Conservation (phyloP, 2,113 vertebrate species). For the Emberiza fucata region DNA sequence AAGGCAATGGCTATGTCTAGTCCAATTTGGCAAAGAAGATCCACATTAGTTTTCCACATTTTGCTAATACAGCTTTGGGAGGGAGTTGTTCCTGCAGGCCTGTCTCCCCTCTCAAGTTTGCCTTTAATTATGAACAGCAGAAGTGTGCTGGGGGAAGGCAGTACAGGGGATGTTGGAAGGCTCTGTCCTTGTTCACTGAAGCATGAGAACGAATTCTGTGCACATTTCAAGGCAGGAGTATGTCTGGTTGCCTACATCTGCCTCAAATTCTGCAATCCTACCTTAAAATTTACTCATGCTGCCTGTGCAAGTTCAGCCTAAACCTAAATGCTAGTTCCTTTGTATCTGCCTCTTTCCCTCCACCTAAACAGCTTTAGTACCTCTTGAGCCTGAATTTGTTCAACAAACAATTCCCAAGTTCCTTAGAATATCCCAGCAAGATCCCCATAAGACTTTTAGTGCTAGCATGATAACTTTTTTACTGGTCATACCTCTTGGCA, state of each 20-base stretch:
- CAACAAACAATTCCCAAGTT: background rate
- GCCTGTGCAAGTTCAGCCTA: background rate
- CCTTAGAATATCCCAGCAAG: background rate
- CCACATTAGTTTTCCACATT: background rate
- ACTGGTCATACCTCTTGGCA: background rate
- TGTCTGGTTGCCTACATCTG: background rate
- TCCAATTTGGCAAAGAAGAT: background rate
- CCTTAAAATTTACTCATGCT: background rate
- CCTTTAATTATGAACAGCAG: background rate
- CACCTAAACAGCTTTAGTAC: background rate
- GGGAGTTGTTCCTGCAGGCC: background rate
- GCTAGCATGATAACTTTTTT: background rate
- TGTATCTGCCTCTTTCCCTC: background rate
- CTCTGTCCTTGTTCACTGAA: background rate
- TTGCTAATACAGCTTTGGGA: background rate
- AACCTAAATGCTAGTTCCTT: background rate
- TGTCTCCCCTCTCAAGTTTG: background rate
- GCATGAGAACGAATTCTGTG: background rate
- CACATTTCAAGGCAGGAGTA: background rate
- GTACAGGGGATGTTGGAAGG: background rate
- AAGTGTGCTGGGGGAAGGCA: background rate
- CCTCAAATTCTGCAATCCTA: background rate
- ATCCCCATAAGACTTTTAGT: background rate
- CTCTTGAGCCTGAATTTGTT: background rate
- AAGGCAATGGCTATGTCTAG: background rate